Conservation (phyloP, 2,888 invertebrate species). For the Hypena proboscidalis region DNA sequence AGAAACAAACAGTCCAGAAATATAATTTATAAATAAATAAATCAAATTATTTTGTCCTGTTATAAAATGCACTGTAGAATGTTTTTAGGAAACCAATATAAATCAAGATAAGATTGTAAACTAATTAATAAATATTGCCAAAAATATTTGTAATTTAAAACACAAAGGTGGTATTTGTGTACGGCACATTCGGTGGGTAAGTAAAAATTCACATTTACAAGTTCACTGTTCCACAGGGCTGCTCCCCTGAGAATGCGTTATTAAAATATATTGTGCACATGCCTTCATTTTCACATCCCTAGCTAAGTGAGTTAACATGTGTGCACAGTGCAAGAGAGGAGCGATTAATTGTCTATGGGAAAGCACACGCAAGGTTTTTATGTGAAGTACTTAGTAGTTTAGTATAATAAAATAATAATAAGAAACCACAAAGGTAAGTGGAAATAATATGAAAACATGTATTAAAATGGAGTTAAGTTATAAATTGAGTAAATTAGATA, state of each 20-base stretch:
- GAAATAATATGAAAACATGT: too few species aligned
- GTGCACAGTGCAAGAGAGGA: conserved; percentile 22
- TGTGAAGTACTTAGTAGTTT: too few species aligned
- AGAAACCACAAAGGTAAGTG: too few species aligned
- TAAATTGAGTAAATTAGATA: too few species aligned
- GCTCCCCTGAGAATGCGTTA: conserved; percentile 76
- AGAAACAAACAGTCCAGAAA: too few species aligned
- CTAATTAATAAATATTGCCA: conserved; percentile 2
- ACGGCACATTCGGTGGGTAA: conserved; percentile 63
- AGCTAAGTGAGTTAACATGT: conserved; percentile 39
- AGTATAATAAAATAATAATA: too few species aligned
- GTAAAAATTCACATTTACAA: conserved; percentile 76
- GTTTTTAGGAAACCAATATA: too few species aligned
- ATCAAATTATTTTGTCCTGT: too few species aligned
- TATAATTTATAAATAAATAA: too few species aligned
- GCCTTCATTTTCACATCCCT: conserved; percentile 66
- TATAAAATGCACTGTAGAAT: too few species aligned
- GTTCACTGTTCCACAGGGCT: conserved; percentile 74
- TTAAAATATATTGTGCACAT: conserved; percentile 82
- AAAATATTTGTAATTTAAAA: conserved; percentile 29
- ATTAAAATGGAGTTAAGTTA: too few species aligned
- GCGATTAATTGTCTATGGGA: conserved; percentile 30
- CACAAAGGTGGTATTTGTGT: conserved; percentile 41
- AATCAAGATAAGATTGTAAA: background rate
- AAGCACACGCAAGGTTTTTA: too few species aligned